Evolutionary conservation across 2,113 vertebrate species (phyloP).

Genomic region (Desmodus rotundus): DNA sequence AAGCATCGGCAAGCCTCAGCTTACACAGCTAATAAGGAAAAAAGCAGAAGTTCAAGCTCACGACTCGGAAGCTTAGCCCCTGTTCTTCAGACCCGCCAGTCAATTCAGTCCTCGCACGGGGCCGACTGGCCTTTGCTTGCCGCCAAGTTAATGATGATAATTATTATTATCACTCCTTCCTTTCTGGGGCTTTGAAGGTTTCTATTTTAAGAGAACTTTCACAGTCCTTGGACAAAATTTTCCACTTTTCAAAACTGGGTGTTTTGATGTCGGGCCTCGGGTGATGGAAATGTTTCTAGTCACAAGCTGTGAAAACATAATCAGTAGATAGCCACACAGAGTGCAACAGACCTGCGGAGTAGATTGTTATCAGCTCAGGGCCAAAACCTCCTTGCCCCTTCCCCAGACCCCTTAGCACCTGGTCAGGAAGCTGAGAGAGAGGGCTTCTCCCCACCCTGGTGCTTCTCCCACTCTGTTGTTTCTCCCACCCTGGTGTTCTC

Average conservation of each 20-base stretch:
- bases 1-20: not conserved
- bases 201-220: not conserved
- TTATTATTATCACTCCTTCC: not conserved
- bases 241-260: not conserved
- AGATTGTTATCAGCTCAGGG: not conserved
- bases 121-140: not conserved
- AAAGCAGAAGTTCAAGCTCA: not conserved
- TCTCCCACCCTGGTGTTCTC: not conserved
- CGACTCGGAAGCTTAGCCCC: accelerated
- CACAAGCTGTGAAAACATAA: not conserved
- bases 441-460: not conserved
- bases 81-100: not conserved
- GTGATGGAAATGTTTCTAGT: not conserved
- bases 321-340: not conserved
- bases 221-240: not conserved
- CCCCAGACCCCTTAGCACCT: not conserved
- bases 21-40: not conserved
- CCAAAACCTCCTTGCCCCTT: not conserved
- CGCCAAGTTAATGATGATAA: accelerated
- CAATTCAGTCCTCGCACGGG: accelerated
- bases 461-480: too few relatives aligned
- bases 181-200: not conserved
- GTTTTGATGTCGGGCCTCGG: not conserved
- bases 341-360: accelerated
- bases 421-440: not conserved